Evolutionary conservation across 1,140 invertebrate genomes (phyloP), one percentile per base, ranked within the genome.

Genomic region (Papilio helenus): DNA sequence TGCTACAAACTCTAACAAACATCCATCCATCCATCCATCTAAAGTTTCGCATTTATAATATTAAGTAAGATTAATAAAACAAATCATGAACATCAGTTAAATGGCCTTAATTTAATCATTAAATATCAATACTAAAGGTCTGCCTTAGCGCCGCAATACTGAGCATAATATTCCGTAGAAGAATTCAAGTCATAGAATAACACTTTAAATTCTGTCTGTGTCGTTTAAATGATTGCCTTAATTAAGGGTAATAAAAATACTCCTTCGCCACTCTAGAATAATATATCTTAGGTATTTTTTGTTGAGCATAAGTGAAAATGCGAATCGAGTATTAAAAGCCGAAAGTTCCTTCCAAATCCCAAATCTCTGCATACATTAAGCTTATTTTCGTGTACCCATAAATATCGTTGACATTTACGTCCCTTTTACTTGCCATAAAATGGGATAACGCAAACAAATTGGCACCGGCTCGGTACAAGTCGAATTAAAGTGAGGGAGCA

Each of bases 401-500:
- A 68, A 68, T 68, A 68, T 68, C 14, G 61, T 68, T 34, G 61
- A 68, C 61, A 68, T 68, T 68, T 68, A 68, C 26, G 61, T 68
- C 61, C 61, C 26, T 68, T 68, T 68, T 26, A 68, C 61, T 68
- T 68, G 61, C 61, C 61, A 68, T 68, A 68, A 68, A 68, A 68
- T 29, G 61, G 61, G 61, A 68, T 68, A 68, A 68, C 61, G 61
- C 26, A 68, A 68, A 68, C 61, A 68, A 68, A 68, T 68, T 68
- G 61, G 26, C 61, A 68, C 61, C n/a, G 61, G 26, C 20, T 68
- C 61, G 14, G 23, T 68, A 68, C 61, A 68, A 68, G 61, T 29
- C 61, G 26, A 68, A 68, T 68, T 68, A 34, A 34, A 68, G 61
- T 68, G 51, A 29, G 61, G 26, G 26, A 34, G 14, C 26, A 29